These are phyloP conservation scores for Pygmarrhopalites habei DNA, from an alignment of 1,140 invertebrate species.

Conservation along the genomic window DNA sequence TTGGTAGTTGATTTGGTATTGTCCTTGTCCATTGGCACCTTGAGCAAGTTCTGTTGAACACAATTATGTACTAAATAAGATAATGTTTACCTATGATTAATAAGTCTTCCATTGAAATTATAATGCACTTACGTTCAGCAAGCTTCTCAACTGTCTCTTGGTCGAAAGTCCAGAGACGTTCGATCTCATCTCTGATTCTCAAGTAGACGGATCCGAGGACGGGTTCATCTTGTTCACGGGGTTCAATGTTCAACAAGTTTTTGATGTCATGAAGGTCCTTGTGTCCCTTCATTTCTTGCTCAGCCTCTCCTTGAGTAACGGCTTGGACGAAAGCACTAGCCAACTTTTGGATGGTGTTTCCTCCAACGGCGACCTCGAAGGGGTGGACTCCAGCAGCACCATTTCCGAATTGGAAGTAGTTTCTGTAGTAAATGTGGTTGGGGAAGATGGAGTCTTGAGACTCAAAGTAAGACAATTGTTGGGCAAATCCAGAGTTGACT, in stretches of 20 bases:
- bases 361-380: slow-evolving; percentile 21
- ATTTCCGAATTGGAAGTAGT: slow-evolving; percentile 29
- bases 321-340: neutral
- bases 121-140: slow-evolving; percentile 12
- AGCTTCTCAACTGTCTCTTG: slow-evolving; percentile 8
- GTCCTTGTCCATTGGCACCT: neutral
- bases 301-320: slow-evolving; percentile 2
- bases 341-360: slow-evolving; percentile 22
- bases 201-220: slow-evolving; percentile 19
- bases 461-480: slow-evolving; percentile 20
- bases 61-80: too few relatives aligned
- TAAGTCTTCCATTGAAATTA: too few relatives aligned
- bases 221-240: slow-evolving; percentile 22
- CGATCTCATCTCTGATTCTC: slow-evolving; percentile 33
- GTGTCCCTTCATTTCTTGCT: slow-evolving; percentile 14
- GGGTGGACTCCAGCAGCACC: slow-evolving; percentile 28
- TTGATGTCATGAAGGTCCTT: slow-evolving; percentile 19
- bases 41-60: slow-evolving; percentile 3
- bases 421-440: slow-evolving; percentile 32
- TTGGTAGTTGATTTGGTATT: slow-evolving; percentile 32
- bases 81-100: too few relatives aligned
- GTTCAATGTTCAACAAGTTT: slow-evolving; percentile 21
- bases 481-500: slow-evolving; percentile 25
- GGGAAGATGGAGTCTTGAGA: slow-evolving; percentile 30
- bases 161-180: slow-evolving; percentile 23